Evolutionary conservation across 2,113 vertebrate species (phyloP).

Genomic region (Microcebus ravelobensis): DNA sequence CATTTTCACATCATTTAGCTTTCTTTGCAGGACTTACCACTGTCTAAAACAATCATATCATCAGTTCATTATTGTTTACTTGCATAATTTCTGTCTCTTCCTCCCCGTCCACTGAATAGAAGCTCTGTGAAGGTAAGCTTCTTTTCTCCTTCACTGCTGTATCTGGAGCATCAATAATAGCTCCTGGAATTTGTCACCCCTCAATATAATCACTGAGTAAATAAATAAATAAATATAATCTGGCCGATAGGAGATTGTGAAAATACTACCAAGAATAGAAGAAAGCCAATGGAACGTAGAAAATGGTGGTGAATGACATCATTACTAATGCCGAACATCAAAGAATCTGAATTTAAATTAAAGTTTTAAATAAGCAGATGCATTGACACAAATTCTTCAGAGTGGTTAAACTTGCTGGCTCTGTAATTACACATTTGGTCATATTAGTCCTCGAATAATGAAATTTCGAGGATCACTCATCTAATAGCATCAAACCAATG

Average conservation of each 20-base stretch:
- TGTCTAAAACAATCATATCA: not conserved
- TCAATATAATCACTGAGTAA: not conserved
- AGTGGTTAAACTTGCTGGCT: constrained; percentile 46
- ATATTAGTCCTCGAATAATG: constrained; percentile 74
- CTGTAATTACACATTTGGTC: constrained; percentile 80
- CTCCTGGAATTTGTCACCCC: not conserved
- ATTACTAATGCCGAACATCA: not conserved
- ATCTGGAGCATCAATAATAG: not conserved
- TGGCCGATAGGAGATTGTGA: not conserved
- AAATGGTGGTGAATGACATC: not conserved
- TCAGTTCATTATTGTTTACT: not conserved
- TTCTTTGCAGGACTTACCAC: not conserved
- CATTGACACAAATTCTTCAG: constrained; percentile 52
- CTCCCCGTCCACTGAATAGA: not conserved
- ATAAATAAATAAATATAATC: not conserved
- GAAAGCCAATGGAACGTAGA: not conserved
- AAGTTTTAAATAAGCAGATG: constrained; percentile 44
- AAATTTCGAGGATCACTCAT: constrained; percentile 75
- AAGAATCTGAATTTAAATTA: constrained; percentile 16
- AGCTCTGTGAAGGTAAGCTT: not conserved
- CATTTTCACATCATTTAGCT: not conserved
- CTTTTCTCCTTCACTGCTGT: not conserved
- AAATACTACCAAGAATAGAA: not conserved
- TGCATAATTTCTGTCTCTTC: not conserved
- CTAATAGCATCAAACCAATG: constrained; percentile 52